phyloP scores from a whole-genome alignment of 1,140 invertebrate species.

The Caenorhabditis briggsae region DNA sequence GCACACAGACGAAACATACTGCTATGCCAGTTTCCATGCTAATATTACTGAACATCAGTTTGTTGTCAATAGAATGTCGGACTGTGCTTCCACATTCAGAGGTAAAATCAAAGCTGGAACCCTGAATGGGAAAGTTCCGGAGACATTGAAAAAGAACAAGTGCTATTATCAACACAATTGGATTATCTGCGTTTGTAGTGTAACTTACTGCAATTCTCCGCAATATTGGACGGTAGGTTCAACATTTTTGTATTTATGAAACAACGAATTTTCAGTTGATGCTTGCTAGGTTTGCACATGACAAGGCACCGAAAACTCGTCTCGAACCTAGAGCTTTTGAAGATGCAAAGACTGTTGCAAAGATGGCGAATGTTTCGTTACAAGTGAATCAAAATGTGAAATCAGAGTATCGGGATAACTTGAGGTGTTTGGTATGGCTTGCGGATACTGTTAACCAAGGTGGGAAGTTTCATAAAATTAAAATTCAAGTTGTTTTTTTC shows the following conservation, averaged over 20 bases:
- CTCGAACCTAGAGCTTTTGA: not conserved
- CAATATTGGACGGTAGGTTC: slow-evolving; percentile 20
- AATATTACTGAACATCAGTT: not conserved
- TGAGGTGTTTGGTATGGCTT: slow-evolving; percentile 19
- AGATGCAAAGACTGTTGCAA: not conserved
- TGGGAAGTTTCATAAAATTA: not conserved
- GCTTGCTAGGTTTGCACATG: not conserved
- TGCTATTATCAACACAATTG: slow-evolving; percentile 32
- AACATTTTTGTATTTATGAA: not conserved
- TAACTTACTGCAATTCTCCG: slow-evolving; percentile 20
- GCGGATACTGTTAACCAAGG: not conserved
- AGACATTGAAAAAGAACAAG: not conserved
- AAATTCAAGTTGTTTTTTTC: not conserved
- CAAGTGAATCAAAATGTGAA: not conserved
- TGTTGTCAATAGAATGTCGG: not conserved
- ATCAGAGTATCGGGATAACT: not conserved
- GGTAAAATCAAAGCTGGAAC: slow-evolving; percentile 1
- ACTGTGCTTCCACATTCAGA: not conserved
- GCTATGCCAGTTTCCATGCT: not conserved
- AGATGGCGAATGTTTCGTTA: not conserved
- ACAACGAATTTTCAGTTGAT: not conserved
- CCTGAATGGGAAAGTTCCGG: not conserved
- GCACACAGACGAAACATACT: not conserved
- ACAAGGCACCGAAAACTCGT: not conserved
- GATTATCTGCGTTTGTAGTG: slow-evolving; percentile 34